A percentile compares a stretch with the other conserved stretches of the same genome.
These are phyloP conservation scores for Steinernema carpocapsae DNA, from an alignment of 2,888 invertebrate species.

Conservation along the genomic window DNA sequence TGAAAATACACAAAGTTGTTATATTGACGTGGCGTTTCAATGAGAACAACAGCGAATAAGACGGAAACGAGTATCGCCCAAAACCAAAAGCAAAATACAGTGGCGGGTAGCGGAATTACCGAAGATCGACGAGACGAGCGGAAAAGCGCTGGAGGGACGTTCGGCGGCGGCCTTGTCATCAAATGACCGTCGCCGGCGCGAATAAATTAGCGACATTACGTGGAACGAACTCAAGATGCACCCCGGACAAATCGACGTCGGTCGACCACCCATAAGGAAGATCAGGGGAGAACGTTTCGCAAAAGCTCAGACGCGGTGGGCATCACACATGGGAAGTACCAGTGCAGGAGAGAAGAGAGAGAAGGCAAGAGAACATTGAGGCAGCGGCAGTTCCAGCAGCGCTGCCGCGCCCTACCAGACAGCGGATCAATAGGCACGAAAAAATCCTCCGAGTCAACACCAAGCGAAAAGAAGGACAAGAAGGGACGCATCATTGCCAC, in stretches of 20 bases:
- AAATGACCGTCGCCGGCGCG: too few species aligned
- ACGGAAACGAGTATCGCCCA: background rate
- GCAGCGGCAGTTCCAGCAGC: constrained; percentile 29
- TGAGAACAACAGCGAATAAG: too few species aligned
- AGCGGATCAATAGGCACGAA: constrained; percentile 34
- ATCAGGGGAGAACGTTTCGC: constrained; percentile 3
- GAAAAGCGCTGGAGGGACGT: background rate
- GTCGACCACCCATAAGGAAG: constrained; percentile 33
- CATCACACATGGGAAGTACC: constrained; percentile 20
- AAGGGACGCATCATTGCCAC: constrained; percentile 13
- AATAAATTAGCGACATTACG: background rate
- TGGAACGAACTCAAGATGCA: constrained; percentile 5
- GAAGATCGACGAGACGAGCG: background rate
- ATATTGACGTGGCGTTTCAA: too few species aligned
- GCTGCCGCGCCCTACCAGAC: constrained; percentile 32
- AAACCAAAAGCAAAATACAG: background rate
- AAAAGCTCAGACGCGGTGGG: background rate
- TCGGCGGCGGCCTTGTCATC: too few species aligned
- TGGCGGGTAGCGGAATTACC: background rate
- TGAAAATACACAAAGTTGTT: background rate
- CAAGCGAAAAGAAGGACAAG: background rate
- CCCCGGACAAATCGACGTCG: background rate
- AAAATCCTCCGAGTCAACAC: constrained; percentile 33
- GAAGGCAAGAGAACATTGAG: constrained; percentile 33
- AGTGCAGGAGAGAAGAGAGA: background rate